Evolutionary conservation across 1,140 invertebrate species (phyloP).

Genomic region (Drosophila sp.): DNA sequence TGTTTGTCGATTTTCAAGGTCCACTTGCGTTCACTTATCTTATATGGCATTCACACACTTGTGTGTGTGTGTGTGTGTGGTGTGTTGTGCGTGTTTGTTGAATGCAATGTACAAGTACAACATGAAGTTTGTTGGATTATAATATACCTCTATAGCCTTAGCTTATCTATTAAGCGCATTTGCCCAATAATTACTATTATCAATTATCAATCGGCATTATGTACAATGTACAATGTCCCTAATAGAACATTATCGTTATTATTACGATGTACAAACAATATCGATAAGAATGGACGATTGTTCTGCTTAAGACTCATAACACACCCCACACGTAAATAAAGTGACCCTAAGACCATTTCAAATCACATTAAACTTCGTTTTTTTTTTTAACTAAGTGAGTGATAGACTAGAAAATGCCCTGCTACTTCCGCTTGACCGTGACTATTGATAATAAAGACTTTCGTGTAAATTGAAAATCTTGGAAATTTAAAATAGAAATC

Average conservation of each 20-base stretch:
- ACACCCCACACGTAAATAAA: neutral
- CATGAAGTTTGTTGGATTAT: constrained; percentile 44
- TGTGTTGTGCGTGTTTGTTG: constrained; percentile 28
- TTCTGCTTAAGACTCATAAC: constrained; percentile 5
- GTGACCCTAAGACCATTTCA: neutral
- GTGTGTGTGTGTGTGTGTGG: constrained; percentile 19
- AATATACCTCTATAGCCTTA: constrained; percentile 26
- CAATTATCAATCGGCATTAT: constrained; percentile 59
- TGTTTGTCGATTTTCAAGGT: constrained; percentile 76
- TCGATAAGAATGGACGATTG: constrained; percentile 35
- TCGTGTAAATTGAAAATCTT: no score
- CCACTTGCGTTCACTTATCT: constrained; percentile 59
- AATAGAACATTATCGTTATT: constrained; percentile 21
- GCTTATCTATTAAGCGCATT: constrained; percentile 73
- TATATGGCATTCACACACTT: constrained; percentile 54
- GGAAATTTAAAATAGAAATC: no score
- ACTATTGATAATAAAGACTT: no score
- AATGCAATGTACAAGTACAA: constrained; percentile 32
- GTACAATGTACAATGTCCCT: constrained; percentile 44
- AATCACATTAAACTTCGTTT: neutral
- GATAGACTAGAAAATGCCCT: neutral
- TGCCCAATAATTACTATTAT: constrained; percentile 71
- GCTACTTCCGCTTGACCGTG: no score
- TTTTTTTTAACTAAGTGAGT: neutral
- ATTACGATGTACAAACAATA: constrained; percentile 28